A percentile compares a stretch with the other conserved stretches of the same genome.
phyloP scores from a whole-genome alignment of 2,888 invertebrate species.

The Thera britannica region DNA sequence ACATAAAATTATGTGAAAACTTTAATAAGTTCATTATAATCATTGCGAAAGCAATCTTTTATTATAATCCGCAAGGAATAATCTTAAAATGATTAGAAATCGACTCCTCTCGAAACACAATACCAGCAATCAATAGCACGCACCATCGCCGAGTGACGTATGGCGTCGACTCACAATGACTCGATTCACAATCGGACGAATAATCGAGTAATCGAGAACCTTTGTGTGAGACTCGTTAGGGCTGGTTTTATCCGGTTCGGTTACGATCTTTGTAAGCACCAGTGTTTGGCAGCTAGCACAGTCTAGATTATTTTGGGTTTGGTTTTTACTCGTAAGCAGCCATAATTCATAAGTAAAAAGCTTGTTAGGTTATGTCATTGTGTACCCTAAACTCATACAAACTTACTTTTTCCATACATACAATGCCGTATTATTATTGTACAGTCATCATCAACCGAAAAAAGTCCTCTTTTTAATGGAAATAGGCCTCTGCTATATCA shows the following conservation, averaged over 20 bases:
- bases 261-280: conserved; percentile 28
- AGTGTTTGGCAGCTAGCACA: not conserved
- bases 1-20: no score
- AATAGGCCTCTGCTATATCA: no score
- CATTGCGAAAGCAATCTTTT: no score
- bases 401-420: no score
- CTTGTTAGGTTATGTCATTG: no score
- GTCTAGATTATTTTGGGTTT: not conserved
- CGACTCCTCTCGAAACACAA: conserved; percentile 5
- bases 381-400: no score
- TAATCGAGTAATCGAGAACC: conserved; percentile 60
- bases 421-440: no score
- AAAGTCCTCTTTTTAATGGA: no score
- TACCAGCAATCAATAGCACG: conserved; percentile 21
- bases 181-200: conserved; percentile 54
- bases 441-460: no score
- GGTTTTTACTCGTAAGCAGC: no score
- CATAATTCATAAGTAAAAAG: no score
- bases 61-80: not conserved
- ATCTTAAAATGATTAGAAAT: conserved; percentile 1
- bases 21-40: no score
- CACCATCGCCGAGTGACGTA: conserved; percentile 34
- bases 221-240: conserved; percentile 62
- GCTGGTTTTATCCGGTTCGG: conserved; percentile 55
- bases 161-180: conserved; percentile 51